phyloP scores from a whole-genome alignment of 2,113 vertebrate species.

The Dinomys branickii region DNA sequence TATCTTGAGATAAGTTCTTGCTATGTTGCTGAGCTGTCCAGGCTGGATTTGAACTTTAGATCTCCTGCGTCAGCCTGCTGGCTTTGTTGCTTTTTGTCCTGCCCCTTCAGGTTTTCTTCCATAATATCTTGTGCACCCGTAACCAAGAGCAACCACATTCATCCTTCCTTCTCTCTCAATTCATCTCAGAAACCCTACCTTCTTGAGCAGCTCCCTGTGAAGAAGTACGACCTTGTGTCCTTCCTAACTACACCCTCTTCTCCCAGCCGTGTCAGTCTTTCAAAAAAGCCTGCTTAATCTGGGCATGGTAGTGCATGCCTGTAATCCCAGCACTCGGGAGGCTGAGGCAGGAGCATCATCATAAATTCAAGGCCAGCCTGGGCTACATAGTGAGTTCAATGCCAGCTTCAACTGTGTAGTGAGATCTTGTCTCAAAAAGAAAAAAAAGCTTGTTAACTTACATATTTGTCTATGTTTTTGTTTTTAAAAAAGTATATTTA shows the following conservation, averaged over 20 bases:
- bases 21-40: not conserved
- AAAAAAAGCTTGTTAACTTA: not conserved
- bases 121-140: not conserved
- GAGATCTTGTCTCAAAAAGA: not conserved
- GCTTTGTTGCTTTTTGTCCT: not conserved
- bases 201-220: rapidly evolving
- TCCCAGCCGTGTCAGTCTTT: not conserved
- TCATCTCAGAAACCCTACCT: not conserved
- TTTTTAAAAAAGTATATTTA: not conserved
- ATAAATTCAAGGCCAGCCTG: not conserved
- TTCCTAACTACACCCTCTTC: not conserved
- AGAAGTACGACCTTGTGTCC: rapidly evolving
- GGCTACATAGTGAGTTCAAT: not conserved
- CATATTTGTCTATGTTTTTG: not conserved
- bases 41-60: not conserved
- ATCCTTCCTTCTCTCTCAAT: not conserved
- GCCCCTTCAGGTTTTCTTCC: not conserved
- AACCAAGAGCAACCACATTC: not conserved
- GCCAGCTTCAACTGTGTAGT: not conserved
- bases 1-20: not conserved
- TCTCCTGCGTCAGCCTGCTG: not conserved
- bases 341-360: not conserved
- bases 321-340: not conserved
- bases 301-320: not conserved
- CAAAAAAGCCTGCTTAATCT: not conserved